These are phyloP conservation scores for Labeo rohita DNA, from an alignment of 2,113 vertebrate species.

Conservation along the genomic window DNA sequence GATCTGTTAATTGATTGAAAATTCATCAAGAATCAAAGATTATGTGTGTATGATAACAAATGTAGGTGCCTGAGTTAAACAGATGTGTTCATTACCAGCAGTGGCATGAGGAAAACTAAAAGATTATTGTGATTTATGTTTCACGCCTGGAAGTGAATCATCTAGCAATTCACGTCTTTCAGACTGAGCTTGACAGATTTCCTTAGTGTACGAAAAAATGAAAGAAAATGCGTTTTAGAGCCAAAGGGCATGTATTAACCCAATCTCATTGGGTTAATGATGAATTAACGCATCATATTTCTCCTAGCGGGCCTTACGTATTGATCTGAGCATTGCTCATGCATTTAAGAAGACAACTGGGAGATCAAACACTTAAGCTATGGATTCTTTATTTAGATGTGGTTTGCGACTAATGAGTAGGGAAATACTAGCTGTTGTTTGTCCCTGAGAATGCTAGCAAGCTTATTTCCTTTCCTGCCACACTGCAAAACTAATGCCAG, in stretches of 20 bases:
- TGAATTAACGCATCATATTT: slow-evolving; percentile 61
- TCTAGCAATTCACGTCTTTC: neutral
- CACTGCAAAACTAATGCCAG: slow-evolving; percentile 28
- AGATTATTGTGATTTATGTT: neutral
- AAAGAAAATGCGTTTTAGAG: slow-evolving; percentile 45
- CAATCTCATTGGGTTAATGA: slow-evolving; percentile 55
- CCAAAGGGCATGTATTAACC: slow-evolving; percentile 23
- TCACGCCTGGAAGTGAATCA: neutral
- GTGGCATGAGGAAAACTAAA: neutral
- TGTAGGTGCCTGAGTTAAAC: neutral
- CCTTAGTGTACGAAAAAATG: slow-evolving; percentile 23
- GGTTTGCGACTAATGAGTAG: slow-evolving; percentile 60
- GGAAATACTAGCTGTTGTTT: slow-evolving; percentile 59
- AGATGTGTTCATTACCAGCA: slow-evolving; percentile 3
- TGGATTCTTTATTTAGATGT: slow-evolving; percentile 64
- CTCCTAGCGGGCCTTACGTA: slow-evolving; percentile 55
- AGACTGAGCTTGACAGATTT: neutral
- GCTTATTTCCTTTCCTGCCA: slow-evolving; percentile 51
- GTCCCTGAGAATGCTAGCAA: slow-evolving; percentile 46
- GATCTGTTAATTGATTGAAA: neutral
- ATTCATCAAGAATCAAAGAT: neutral
- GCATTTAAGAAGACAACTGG: slow-evolving; percentile 58
- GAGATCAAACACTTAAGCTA: slow-evolving; percentile 60
- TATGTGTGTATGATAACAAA: neutral
- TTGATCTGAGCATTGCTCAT: slow-evolving; percentile 57